Percentiles rank a stretch among this genome's conserved stretches.
Evolutionary conservation across 2,797 vertebrate species (phyloP).

Genomic region (Ataeniobius toweri): DNA sequence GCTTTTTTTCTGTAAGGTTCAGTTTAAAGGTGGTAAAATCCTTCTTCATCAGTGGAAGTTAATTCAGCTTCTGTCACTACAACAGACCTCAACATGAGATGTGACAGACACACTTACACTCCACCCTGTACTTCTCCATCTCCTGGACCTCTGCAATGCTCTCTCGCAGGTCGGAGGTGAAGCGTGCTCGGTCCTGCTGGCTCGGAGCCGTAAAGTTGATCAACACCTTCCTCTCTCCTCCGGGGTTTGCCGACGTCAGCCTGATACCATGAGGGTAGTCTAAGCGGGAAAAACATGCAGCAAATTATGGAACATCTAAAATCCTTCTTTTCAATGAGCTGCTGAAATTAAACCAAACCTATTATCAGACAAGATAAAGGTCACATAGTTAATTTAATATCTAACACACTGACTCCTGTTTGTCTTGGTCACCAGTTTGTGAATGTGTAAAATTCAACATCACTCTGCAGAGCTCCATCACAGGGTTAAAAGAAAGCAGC

Average conservation of each 20-base stretch:
- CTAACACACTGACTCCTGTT: neutral
- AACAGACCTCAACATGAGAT: no score
- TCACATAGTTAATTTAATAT: neutral
- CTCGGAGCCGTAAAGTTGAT: constrained; percentile 93
- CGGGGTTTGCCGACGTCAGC: constrained; percentile 88
- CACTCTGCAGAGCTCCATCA: neutral
- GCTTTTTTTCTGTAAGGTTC: no score
- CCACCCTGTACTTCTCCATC: constrained; percentile 95
- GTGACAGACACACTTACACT: constrained; percentile 82
- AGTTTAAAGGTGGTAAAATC: no score
- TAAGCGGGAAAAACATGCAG: constrained; percentile 42
- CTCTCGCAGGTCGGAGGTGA: constrained; percentile 91
- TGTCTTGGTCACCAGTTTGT: no score
- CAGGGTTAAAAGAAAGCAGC: neutral
- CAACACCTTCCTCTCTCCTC: constrained; percentile 90
- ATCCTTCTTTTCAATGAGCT: neutral
- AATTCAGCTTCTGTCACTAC: no score
- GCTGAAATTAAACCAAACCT: neutral
- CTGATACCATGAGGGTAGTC: constrained; percentile 94
- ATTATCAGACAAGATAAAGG: neutral
- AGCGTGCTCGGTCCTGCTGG: constrained; percentile 90
- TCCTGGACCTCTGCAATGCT: constrained; percentile 94
- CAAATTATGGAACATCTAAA: neutral
- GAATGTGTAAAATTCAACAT: neutral
- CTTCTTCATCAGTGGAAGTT: no score